Base-by-base conservation (phyloP, 2,797 vertebrate species). In the Pteropus rufus region DNA sequence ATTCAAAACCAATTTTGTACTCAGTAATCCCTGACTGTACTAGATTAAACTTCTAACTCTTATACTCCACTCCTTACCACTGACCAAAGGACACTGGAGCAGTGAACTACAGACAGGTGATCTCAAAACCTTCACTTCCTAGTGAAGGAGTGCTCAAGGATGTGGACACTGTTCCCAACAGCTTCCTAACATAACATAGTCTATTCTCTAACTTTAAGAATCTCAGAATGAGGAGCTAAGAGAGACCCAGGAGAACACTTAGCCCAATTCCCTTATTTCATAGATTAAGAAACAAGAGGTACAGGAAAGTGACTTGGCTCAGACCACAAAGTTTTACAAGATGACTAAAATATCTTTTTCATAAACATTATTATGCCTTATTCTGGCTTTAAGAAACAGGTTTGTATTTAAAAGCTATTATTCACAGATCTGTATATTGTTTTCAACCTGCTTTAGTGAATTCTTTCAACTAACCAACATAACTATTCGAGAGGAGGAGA, bases 401-500 rank as follows among this genome's bases (percentile, higher is more conserved):
- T 58, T 70, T 91, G 56, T 46, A 79, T 94, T 67, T 46, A 87
- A 90, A 75, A 94, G 34, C 26, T 39, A 16, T 34, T 83, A 95
- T 65, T 91, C 76, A 44, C 2, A 79, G 44, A 92, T 88, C 72
- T 91, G 65, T 94, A 89, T 79, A 96, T 52, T 93, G 81, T 36
- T 89, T 91, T 94, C 36, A 41, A 92, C 91, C 83, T 82, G 23
- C 86, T 97, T 87, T 6, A 64, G 83, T 94, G 79, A 88, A 94
- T 94, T 97, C 69, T 84, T 95, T 83, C 49, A 79, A 93, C 81
- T 26, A 24, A 91, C 24, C 31, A 94, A 3, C 54, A 85, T 95
- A 97, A 82, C 93, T 97, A 73, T 93, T 89, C 84, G 83, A 96
- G 93, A 87, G 69, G 24, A 94, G n/a, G 16, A 24, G 54, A 15